A percentile compares a stretch with the other conserved stretches of the same genome.
phyloP scores from a whole-genome alignment of 2,888 invertebrate genomes.

The Chelonus formosanus region DNA sequence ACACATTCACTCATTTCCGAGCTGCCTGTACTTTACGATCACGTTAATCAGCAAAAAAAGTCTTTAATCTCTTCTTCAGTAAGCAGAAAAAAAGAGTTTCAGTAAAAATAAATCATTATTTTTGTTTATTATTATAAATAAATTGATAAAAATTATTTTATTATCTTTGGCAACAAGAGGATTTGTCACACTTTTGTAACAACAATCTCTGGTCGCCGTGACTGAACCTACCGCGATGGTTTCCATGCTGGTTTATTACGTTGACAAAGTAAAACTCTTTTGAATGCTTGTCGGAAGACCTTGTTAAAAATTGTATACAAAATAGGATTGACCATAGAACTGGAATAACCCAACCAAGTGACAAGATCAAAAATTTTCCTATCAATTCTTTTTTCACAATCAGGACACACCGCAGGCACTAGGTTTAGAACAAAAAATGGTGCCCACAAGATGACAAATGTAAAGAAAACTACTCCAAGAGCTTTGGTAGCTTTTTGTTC shows the following conservation, averaged over 20 bases:
- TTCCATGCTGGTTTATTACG: conserved; percentile 73
- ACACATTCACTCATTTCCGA: conserved; percentile 22
- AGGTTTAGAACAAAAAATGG: conserved; percentile 93
- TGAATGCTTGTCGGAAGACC: conserved; percentile 90
- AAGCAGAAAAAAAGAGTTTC: too few species aligned
- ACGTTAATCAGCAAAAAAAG: neutral
- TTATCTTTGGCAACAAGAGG: conserved; percentile 7
- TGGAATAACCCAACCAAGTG: conserved; percentile 93
- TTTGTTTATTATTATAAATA: too few species aligned
- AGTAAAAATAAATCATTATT: too few species aligned
- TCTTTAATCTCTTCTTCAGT: neutral
- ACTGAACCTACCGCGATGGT: conserved; percentile 66
- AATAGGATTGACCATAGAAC: conserved; percentile 94
- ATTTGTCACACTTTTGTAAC: conserved; percentile 47
- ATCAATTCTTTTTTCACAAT: conserved; percentile 80
- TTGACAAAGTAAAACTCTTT: conserved; percentile 82
- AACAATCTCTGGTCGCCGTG: conserved; percentile 50
- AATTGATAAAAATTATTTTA: too few species aligned
- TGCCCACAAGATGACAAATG: conserved; percentile 94
- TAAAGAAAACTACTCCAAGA: conserved; percentile 92
- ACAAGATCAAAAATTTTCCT: conserved; percentile 86
- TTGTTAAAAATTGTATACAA: conserved; percentile 97
- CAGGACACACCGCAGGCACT: conserved; percentile 82
- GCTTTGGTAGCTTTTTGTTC: conserved; percentile 98
- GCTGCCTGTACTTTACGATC: conserved; percentile 22